phyloP scores from a whole-genome alignment of 2,113 vertebrate species.

The Oriolus oriolus region DNA sequence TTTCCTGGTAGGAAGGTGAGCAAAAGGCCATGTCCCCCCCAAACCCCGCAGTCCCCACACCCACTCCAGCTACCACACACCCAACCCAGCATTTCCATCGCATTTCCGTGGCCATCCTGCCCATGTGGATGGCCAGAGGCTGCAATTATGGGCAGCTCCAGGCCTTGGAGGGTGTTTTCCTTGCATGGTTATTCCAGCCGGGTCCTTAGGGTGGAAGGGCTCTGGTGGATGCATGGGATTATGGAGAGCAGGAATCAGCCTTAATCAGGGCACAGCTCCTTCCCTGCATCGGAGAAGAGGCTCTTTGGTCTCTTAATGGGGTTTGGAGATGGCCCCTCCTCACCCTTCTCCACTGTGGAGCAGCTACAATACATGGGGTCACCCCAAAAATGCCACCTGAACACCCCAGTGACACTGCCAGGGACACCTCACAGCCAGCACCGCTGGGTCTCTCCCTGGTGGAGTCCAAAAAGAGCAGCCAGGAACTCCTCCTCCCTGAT shows the following conservation, averaged over 20 bases:
- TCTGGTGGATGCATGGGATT: neutral
- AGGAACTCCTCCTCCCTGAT: neutral
- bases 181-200: neutral
- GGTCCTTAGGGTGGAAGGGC: neutral
- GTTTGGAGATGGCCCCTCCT: neutral
- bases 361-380: neutral
- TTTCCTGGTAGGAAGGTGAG: neutral
- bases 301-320: neutral
- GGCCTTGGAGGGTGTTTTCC: neutral
- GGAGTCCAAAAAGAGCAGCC: neutral
- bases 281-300: neutral
- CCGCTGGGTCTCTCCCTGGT: neutral
- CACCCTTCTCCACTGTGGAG: neutral
- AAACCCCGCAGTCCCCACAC: fast-evolving
- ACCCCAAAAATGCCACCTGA: neutral
- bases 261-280: neutral
- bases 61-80: neutral
- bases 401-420: fast-evolving
- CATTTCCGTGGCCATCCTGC: neutral
- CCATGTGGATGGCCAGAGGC: neutral
- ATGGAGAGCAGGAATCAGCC: neutral
- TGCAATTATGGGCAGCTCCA: neutral
- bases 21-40: fast-evolving
- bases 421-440: neutral
- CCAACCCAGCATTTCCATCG: neutral